Evolutionary conservation across 1,140 invertebrate species (phyloP).

Genomic region (Heliconius hermathena): DNA sequence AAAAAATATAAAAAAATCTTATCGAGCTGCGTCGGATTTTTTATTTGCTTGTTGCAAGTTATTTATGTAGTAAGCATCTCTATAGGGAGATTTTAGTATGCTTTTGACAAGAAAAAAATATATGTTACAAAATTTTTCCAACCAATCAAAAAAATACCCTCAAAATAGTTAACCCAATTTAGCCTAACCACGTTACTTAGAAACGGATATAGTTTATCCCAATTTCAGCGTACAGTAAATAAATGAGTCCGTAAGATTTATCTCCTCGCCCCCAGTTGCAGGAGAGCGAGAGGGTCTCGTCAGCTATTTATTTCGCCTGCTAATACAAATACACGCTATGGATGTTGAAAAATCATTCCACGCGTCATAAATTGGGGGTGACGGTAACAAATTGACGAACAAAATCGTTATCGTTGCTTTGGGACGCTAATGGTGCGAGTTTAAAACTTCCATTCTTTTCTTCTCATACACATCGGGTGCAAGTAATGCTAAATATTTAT

Average conservation of each 20-base stretch:
- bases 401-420: conserved; percentile 20
- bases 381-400: conserved; percentile 18
- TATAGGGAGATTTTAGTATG: no score
- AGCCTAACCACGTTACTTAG: background rate
- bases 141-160: no score
- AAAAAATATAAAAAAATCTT: background rate
- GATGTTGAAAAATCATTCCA: conserved; percentile 23
- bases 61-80: no score
- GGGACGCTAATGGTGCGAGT: conserved; percentile 6
- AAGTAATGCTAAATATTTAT: conserved; percentile 18
- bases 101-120: no score
- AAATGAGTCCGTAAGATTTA: conserved; percentile 14
- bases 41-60: no score
- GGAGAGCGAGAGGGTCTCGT: conserved; percentile 14
- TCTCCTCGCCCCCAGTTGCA: background rate
- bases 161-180: background rate
- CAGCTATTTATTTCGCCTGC: conserved; percentile 4
- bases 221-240: conserved; percentile 5
- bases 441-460: conserved; percentile 8
- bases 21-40: no score
- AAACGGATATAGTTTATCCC: background rate
- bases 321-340: conserved; percentile 12
- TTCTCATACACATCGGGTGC: background rate
- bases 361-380: conserved; percentile 19
- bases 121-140: no score